Evolutionary conservation across 2,888 invertebrate genomes (phyloP), one percentile per base, ranked within the genome.

Genomic region (Macrophya annulata): DNA sequence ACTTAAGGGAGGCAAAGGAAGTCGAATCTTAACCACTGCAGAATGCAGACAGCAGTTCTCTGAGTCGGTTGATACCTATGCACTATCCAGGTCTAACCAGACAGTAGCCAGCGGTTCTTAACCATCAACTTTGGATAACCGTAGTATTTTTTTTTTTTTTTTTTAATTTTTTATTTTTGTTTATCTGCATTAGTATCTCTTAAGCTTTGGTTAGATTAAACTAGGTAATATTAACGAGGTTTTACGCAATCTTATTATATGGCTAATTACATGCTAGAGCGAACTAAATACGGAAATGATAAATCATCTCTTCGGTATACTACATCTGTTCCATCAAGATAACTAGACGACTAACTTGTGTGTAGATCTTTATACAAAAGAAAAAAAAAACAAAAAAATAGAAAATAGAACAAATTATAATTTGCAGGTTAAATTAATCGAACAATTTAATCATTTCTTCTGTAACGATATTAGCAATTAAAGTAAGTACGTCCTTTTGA

Each of bases 201-300:
- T 68, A 68, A 17, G 25, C 25, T 62, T 25, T 10, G 17, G 68
- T 15, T 17, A 17, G 17, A 68, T 37, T 68, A 17, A 25, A 17
- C 68, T 6, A 31, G 68, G 17, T 37, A 68, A 68, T 68, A 68
- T 31, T 31, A 37, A 68, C 68, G 15, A 68, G 68, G 10, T 25
- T 65, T 65, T 65, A 65, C 25, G 3, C 59, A 59, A n/a, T 9
- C 62, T 25, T 62, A 25, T 62, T 25, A 31, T 17, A 68, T 68
- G 68, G 31, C 37, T 68, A 68, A 68, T 68, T 68, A 68, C 8
- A 37, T 37, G 31, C 37, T 17, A 37, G 31, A 31, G 68, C 31
- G 68, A 17, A 68, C 68, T 6, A 68, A 68, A 37, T 37, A 68
- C 68, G 68, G 68, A 68, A 68, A 68, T 37, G 31, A 68, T 68